Conservation (phyloP, 2,113 vertebrate genomes). For the Ibidorhyncha struthersii region DNA sequence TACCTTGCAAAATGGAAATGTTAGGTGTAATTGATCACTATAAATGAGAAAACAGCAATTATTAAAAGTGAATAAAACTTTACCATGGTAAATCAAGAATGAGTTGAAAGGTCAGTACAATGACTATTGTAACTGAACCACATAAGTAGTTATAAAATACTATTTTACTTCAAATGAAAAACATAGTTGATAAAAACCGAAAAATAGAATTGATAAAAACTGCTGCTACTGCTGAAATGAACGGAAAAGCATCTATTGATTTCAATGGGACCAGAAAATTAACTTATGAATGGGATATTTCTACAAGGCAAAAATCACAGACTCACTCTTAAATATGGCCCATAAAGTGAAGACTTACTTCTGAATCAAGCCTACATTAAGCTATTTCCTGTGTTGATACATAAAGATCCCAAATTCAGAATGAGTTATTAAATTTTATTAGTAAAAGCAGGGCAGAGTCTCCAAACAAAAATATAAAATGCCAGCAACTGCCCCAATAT, state of each 20-base stretch:
- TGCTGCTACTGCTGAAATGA: background rate
- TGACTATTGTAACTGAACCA: background rate
- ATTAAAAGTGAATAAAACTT: background rate
- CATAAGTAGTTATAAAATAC: background rate
- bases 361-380: background rate
- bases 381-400: background rate
- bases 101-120: background rate
- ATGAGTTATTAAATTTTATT: background rate
- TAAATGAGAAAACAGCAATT: slow-evolving; percentile 10
- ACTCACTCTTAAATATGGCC: background rate
- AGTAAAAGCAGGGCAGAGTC: background rate
- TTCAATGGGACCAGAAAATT: background rate
- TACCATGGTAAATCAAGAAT: background rate
- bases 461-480: background rate
- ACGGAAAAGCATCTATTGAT: background rate
- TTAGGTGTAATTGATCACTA: background rate
- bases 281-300: background rate
- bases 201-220: background rate
- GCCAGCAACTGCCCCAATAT: background rate
- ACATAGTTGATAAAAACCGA: background rate
- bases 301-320: background rate
- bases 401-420: background rate
- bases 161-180: background rate
- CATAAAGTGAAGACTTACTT: background rate
- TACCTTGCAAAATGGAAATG: slow-evolving; percentile 5